phyloP scores from a whole-genome alignment of 2,888 invertebrate species.

The Agonopterix alstromeriana region DNA sequence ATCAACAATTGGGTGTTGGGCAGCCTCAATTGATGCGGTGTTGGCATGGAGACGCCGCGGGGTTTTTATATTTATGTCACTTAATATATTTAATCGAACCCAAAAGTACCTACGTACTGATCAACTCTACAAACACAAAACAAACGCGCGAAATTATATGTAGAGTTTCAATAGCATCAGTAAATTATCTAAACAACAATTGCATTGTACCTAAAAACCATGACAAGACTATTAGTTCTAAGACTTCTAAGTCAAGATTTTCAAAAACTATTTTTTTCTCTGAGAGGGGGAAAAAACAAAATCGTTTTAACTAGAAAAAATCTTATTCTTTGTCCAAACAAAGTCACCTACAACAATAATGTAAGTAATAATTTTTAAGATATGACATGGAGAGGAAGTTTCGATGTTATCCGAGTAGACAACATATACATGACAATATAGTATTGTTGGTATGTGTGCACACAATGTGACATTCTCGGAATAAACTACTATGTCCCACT shows the following conservation, averaged over 20 bases:
- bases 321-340: not conserved
- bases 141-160: no score
- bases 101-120: no score
- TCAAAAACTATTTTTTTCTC: no score
- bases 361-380: constrained; percentile 8
- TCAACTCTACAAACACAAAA: no score
- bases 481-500: constrained; percentile 21
- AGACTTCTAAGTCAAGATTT: no score
- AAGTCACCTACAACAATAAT: not conserved
- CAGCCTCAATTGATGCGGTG: constrained; percentile 21
- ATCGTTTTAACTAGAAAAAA: not conserved
- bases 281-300: no score
- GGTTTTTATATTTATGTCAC: not conserved
- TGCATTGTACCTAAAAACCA: no score
- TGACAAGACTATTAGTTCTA: no score
- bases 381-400: constrained; percentile 20
- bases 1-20: constrained; percentile 67
- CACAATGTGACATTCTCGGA: constrained; percentile 17
- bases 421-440: constrained; percentile 12
- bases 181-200: no score
- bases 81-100: no score
- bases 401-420: constrained; percentile 18
- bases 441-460: constrained; percentile 5
- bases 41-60: not conserved
- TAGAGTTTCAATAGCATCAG: no score